phyloP scores from a whole-genome alignment of 1,140 invertebrate genomes.

The Akabosia matsudoensis region DNA sequence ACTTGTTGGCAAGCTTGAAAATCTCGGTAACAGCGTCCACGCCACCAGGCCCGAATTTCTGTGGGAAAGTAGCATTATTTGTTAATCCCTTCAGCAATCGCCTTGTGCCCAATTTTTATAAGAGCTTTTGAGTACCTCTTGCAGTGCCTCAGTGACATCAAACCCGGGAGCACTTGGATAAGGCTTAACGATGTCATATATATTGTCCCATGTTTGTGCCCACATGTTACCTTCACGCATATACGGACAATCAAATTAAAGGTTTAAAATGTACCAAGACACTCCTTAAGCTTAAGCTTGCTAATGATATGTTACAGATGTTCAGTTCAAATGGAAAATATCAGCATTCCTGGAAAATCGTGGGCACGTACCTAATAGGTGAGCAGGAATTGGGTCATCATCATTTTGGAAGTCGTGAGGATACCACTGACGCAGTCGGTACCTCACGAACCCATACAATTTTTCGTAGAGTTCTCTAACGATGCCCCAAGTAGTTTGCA shows the following conservation, averaged over 20 bases:
- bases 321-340: too few relatives aligned
- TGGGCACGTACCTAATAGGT: slow-evolving; percentile 67
- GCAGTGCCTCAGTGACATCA: slow-evolving; percentile 48
- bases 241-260: background rate
- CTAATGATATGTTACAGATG: too few relatives aligned
- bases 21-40: slow-evolving; percentile 50
- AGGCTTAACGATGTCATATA: slow-evolving; percentile 48
- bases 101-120: too few relatives aligned
- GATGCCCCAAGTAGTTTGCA: slow-evolving; percentile 76
- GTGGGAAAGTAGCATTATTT: background rate
- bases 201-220: slow-evolving; percentile 71
- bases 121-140: slow-evolving; percentile 26
- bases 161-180: slow-evolving; percentile 46
- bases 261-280: too few relatives aligned
- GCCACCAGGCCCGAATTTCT: slow-evolving; percentile 30
- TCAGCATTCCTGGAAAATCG: background rate
- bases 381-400: slow-evolving; percentile 82
- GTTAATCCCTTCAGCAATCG: too few relatives aligned
- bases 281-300: too few relatives aligned
- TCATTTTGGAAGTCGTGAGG: slow-evolving; percentile 57
- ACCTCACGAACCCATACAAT: slow-evolving; percentile 82
- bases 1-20: slow-evolving; percentile 47
- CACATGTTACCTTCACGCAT: slow-evolving; percentile 69
- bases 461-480: slow-evolving; percentile 81
- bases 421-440: slow-evolving; percentile 66